phyloP scores from a whole-genome alignment of 2,888 invertebrate species.

The Lepidocyrtinus sp. region DNA sequence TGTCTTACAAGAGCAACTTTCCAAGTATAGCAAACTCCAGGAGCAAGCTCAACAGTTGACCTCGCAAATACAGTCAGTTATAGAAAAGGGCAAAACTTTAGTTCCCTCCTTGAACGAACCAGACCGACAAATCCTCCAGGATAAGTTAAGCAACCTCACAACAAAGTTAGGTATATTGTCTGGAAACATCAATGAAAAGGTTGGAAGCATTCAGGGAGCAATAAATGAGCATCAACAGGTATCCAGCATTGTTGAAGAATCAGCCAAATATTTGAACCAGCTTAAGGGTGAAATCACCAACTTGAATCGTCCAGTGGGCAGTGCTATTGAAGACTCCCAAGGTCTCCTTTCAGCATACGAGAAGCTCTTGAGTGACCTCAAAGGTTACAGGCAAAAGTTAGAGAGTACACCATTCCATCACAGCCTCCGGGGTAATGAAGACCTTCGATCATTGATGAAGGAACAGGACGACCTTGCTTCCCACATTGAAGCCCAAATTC shows the following conservation, averaged over 20 bases:
- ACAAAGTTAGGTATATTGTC: conserved; percentile 85
- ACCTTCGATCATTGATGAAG: conserved; percentile 83
- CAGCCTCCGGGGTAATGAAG: conserved; percentile 79
- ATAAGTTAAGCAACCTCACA: conserved; percentile 83
- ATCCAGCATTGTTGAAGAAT: conserved; percentile 84
- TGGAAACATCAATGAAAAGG: conserved; percentile 83
- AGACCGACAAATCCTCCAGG: conserved; percentile 87
- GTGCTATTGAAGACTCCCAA: conserved; percentile 90
- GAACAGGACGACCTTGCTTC: conserved; percentile 90
- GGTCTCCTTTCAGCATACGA: conserved; percentile 76
- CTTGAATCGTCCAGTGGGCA: conserved; percentile 88
- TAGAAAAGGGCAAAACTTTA: conserved; percentile 85
- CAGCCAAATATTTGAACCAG: conserved; percentile 83
- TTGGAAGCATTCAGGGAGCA: conserved; percentile 81
- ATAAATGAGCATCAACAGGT: conserved; percentile 87
- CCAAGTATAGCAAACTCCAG: conserved; percentile 86
- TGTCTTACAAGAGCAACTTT: conserved; percentile 87
- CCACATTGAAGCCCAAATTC: conserved; percentile 88
- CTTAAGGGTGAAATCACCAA: conserved; percentile 89
- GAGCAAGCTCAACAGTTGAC: conserved; percentile 82
- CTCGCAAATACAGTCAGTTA: conserved; percentile 80
- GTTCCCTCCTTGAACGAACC: conserved; percentile 86
- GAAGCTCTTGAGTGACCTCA: conserved; percentile 83
- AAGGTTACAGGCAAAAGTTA: conserved; percentile 82
- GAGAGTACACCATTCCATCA: conserved; percentile 72